Base-by-base conservation (phyloP, 2,888 invertebrate genomes). In the Zootermopsis nevadensis region DNA sequence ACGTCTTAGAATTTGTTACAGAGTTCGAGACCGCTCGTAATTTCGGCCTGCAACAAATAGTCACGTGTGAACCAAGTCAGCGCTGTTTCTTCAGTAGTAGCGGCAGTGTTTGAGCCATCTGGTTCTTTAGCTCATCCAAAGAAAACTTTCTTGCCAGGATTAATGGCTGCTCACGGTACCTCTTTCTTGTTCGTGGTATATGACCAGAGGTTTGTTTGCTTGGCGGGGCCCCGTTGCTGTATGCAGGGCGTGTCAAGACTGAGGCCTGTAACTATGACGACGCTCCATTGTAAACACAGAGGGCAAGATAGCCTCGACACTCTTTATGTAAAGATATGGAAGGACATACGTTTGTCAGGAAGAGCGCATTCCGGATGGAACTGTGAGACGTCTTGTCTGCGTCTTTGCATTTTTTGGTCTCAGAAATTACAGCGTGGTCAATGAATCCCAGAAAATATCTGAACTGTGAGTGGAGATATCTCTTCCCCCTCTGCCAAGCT, bases 151-250 rank as follows among this genome's bases (percentile, higher is more conserved):
- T 74, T 42, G 7, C 74, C 6, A 24, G 74, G 38, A 74, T 74
- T 74, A 74, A 74, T 74, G 74, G 74, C 38, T n/a, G 10, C 35
- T 74, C 74, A 74, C 74, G 74, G 60, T 38, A 38, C 69, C 27
- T 6, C 69, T 69, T 38, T 74, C 74, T 69, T 74, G 38, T 74
- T 35, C 74, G 22, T n/a, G 24, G 74, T 38, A n/a, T 60, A 27
- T 60, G 60, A 27, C 60, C 27, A 15, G 27, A 60, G 60, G 60
- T 60, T 60, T 60, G 27, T 60, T 60, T 60, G 60, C 60, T 27
- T 27, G n/a, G 60, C 27, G 60, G 60, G 60, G n/a, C n/a, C n/a
- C 60, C n/a, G 48, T 27, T 2, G n/a, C 27, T 12, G 60, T n/a
- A 48, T 48, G 48, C 10, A 12, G 60, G 60, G 60, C n/a, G 60